Evolutionary conservation across 1,140 invertebrate species (phyloP).

Genomic region (Formica selysi): DNA sequence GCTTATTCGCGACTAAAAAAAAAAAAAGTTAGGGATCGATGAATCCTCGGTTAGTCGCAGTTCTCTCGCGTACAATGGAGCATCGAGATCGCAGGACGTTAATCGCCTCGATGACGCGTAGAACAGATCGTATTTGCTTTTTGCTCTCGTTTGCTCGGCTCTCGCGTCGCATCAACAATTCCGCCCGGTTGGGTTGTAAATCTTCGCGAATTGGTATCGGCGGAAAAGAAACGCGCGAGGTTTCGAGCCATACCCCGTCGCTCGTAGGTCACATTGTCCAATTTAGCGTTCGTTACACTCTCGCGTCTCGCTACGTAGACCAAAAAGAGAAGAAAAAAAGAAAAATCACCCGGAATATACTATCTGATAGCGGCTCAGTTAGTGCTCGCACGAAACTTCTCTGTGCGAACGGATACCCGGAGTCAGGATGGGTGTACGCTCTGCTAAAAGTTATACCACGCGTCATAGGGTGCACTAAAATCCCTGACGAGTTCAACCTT

Average conservation of each 20-base stretch:
- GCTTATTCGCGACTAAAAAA: constrained; percentile 43
- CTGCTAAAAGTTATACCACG: constrained; percentile 60
- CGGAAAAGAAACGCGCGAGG: constrained; percentile 40
- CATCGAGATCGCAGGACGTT: constrained; percentile 51
- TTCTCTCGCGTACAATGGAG: constrained; percentile 26
- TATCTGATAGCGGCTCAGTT: constrained; percentile 49
- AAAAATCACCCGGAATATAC: not conserved
- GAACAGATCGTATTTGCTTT: constrained; percentile 54
- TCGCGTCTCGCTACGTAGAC: not conserved
- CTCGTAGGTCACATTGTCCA: constrained; percentile 55
- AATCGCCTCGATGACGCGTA: constrained; percentile 54
- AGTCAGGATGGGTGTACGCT: not conserved
- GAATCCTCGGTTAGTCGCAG: constrained; percentile 43
- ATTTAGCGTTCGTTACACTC: constrained; percentile 55
- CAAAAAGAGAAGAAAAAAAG: not conserved
- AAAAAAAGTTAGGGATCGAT: not conserved
- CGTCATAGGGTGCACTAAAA: constrained; percentile 60
- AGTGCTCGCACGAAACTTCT: constrained; percentile 19
- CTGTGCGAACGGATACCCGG: constrained; percentile 29
- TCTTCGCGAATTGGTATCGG: constrained; percentile 49
- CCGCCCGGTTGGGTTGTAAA: constrained; percentile 42
- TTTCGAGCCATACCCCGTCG: constrained; percentile 16
- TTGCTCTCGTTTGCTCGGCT: constrained; percentile 19
- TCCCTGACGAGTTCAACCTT: constrained; percentile 54
- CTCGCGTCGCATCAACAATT: constrained; percentile 54